Conservation (phyloP, 2,113 vertebrate species). For the Catharus bicknelli region DNA sequence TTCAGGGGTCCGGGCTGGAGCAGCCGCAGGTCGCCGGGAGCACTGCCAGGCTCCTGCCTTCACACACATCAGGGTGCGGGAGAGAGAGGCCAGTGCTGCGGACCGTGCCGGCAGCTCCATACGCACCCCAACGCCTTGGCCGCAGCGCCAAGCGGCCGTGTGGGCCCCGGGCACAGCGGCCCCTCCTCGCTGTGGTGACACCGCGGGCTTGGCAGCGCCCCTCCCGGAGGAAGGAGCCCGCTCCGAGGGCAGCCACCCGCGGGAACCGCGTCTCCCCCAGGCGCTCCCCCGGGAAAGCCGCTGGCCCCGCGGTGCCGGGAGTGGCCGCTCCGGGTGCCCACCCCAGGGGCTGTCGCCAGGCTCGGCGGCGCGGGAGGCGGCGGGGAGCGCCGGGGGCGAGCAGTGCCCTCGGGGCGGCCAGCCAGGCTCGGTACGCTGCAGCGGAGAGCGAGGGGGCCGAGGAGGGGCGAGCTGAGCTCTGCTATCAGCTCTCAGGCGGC, state of each 20-base stretch:
- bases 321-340: not conserved
- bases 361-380: not conserved
- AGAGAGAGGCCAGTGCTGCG: too few relatives aligned
- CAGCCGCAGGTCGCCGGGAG: too few relatives aligned
- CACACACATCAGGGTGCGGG: too few relatives aligned
- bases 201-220: too few relatives aligned
- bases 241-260: too few relatives aligned
- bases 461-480: not conserved
- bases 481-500: not conserved
- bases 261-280: too few relatives aligned
- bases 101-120: not conserved
- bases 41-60: not conserved
- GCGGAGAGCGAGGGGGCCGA: not conserved
- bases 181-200: too few relatives aligned
- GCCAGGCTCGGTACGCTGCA: not conserved
- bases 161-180: too few relatives aligned
- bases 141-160: rapidly evolving
- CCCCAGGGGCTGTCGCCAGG: not conserved
- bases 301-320: not conserved
- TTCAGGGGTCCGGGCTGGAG: too few relatives aligned
- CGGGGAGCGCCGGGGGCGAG: not conserved
- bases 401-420: not conserved
- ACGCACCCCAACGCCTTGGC: not conserved
- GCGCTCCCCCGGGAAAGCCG: not conserved
- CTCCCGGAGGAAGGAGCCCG: not conserved